Evolutionary conservation across 37 sponge, comb jelly and placozoan genomes (phyloP).

Genomic region (Chondrosia reniformis): DNA sequence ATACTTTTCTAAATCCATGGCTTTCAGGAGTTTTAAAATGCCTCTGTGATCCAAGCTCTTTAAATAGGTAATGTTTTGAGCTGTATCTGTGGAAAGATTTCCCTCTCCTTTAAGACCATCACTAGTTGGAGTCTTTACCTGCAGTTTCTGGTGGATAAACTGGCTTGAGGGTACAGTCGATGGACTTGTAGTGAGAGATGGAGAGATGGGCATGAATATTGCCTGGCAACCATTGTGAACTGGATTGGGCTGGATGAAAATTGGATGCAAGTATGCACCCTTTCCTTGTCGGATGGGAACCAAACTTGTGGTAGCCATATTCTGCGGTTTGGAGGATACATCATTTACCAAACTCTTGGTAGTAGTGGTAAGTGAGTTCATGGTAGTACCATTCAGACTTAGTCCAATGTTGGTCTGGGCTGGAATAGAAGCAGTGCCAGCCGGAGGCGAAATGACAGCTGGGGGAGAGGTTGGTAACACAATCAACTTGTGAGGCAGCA

Average conservation of each 20-base stretch:
- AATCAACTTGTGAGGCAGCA: background rate
- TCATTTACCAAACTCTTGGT: too few relatives aligned
- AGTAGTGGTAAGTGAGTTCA: too few relatives aligned
- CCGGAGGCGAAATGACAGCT: slow-evolving; percentile 12
- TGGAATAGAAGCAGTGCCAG: background rate
- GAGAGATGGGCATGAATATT: slow-evolving; percentile 17
- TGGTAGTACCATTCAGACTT: background rate
- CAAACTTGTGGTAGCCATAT: background rate
- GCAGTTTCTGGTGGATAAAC: background rate
- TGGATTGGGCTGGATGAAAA: background rate
- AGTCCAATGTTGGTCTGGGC: background rate
- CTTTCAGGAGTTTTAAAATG: background rate
- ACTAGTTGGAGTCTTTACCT: background rate
- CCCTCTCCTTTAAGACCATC: background rate
- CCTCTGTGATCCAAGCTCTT: slow-evolving; percentile 11
- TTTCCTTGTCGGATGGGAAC: background rate
- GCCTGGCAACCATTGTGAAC: too few relatives aligned
- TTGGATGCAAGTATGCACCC: background rate
- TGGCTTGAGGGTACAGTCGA: background rate
- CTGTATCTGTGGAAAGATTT: background rate
- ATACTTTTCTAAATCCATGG: slow-evolving; percentile 6
- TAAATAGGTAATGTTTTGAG: background rate
- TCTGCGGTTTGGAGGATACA: background rate
- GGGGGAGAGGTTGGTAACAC: slow-evolving; percentile 7
- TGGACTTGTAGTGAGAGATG: background rate